Base-by-base conservation (phyloP, 2,113 vertebrate species). In the Brachypteracias leptosomus region DNA sequence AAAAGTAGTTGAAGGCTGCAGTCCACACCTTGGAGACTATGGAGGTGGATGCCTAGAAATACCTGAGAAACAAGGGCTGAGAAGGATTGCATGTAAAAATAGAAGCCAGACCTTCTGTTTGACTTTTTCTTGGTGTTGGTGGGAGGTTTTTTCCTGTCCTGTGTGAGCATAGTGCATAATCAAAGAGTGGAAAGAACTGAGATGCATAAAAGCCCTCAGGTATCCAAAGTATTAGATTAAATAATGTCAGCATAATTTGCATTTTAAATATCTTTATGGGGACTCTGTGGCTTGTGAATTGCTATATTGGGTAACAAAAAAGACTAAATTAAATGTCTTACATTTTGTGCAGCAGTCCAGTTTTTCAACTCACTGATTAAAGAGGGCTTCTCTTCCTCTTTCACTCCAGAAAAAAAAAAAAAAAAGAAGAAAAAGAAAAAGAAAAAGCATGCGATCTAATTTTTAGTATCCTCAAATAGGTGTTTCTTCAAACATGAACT, bases 201-300 rank as follows among this genome's bases (percentile, higher is more conserved):
- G 61, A 65, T 72, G 25, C 33, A 83, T 19, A 90, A 93, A 93
- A 87, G n/a, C 70, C 72, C 44, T 94, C 57, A 92, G 73, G 72
- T 89, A 68, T 65, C 33, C 19, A 54, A 89, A 92, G 66, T 49
- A 85, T 78, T 84, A 68, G 44, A 84, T 78, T 86, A 90, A 93
- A 85, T 75, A 85, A 89, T 65, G 46, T 67, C 65, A 89, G 49
- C 8, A 2, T 57, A 78, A 87, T 96, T 92, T 97, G 61, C 93
- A 95, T 96, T 95, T 97, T 89, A 92, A 88, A 92, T 16, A 81
- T 74, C 38, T 88, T 85, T 80, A 31, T 19, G 22, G 28, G 22
- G 25, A 96, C 9, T 85, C 65, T 86, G n/a, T 52, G 40, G 10
- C 57, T 81, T 77, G 47, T 80, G 65, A 93, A 88, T 75, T 75